Conservation (phyloP, 2,797 vertebrate genomes). For the Benthosema pterotum region DNA sequence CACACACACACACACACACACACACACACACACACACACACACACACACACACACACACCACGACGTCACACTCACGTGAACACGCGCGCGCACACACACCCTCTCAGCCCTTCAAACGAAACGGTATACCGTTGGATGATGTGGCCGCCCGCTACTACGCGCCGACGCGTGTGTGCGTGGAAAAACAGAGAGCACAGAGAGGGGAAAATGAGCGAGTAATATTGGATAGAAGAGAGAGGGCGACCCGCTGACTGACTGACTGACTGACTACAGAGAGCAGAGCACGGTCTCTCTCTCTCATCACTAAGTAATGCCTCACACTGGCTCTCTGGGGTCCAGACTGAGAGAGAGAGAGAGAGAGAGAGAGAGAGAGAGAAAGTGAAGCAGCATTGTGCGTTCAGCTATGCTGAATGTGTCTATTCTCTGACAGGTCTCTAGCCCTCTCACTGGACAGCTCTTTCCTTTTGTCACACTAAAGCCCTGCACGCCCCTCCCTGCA, state of each 20-base stretch:
- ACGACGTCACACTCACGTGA: too few relatives aligned
- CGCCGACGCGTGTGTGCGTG: slow-evolving; percentile 25
- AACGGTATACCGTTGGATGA: slow-evolving; percentile 54
- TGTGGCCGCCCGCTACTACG: slow-evolving; percentile 35
- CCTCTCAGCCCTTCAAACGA: slow-evolving; percentile 20
- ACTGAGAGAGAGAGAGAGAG: slow-evolving; percentile 7
- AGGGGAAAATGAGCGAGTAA: slow-evolving; percentile 23
- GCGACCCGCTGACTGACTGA: slow-evolving; percentile 55
- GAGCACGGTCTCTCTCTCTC: slow-evolving; percentile 24
- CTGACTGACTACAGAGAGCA: slow-evolving; percentile 31
- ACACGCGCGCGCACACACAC: slow-evolving; percentile 35
- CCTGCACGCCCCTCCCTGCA: slow-evolving; percentile 30
- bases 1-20: slow-evolving; percentile 60
- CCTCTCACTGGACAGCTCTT: slow-evolving; percentile 74
- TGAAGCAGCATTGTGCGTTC: slow-evolving; percentile 70
- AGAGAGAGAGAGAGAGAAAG: background rate
- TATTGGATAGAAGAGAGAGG: slow-evolving; percentile 34
- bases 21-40: slow-evolving; percentile 59
- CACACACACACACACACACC: slow-evolving; percentile 58
- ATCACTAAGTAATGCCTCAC: slow-evolving; percentile 54
- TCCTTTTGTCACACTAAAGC: slow-evolving; percentile 75
- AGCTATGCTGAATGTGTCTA: slow-evolving; percentile 72
- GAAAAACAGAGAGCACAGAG: slow-evolving; percentile 25
- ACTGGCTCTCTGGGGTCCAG: slow-evolving; percentile 22
- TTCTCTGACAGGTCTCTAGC: slow-evolving; percentile 59